phyloP scores from a whole-genome alignment of 2,113 vertebrate species.

The Crotophaga sulcirostris region DNA sequence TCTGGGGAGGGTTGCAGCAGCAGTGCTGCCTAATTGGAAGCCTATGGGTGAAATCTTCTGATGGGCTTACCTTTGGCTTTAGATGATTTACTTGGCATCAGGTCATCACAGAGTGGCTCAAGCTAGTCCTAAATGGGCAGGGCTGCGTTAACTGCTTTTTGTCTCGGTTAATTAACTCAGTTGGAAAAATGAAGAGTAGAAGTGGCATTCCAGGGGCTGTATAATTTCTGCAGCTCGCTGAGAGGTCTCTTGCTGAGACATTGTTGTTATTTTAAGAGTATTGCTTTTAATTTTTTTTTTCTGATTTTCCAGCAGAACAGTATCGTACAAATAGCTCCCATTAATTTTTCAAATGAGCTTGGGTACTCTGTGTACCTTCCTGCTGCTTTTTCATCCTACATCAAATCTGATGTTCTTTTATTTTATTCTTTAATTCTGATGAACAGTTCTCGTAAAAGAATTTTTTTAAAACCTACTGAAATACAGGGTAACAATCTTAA shows the following conservation, averaged over 20 bases:
- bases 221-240: constrained; percentile 10
- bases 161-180: not conserved
- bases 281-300: not conserved
- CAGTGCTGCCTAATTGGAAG: not conserved
- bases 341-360: constrained; percentile 2
- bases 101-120: not conserved
- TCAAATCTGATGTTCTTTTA: not conserved
- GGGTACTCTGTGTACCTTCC: constrained; percentile 11
- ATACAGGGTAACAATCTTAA: not conserved
- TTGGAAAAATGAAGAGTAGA: not conserved
- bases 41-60: not conserved
- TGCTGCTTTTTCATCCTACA: not conserved
- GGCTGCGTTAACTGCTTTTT: not conserved
- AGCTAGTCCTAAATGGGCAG: not conserved
- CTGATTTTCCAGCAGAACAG: not conserved
- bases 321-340: not conserved
- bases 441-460: not conserved
- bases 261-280: not conserved
- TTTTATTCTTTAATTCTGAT: not conserved
- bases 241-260: constrained; percentile 26
- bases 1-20: not conserved
- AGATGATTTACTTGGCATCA: not conserved
- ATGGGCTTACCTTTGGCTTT: not conserved
- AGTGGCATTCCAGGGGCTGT: not conserved
- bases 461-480: not conserved